Evolutionary conservation across 2,113 vertebrate genomes (phyloP), one percentile per base, ranked within the genome.

Genomic region (Oreochromis tanganicae): DNA sequence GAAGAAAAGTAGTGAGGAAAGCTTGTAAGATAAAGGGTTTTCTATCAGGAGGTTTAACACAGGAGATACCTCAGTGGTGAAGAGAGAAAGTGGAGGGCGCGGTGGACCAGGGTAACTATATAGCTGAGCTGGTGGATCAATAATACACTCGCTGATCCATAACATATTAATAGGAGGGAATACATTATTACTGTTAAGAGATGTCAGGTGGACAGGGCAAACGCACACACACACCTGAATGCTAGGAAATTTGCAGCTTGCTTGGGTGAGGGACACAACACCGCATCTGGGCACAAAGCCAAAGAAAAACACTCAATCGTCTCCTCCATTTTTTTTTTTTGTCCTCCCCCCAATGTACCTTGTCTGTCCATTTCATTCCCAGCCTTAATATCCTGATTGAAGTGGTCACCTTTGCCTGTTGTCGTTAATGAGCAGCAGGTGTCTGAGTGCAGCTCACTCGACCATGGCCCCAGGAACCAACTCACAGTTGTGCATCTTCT

Each of bases 171-270:
- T 93, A 89, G 86, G 90, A 86, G 87, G 79, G 91, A 94, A 94
- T 93, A 88, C 89, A 92, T 95, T 95, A 92, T 95, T 94, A 92
- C 88, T 92, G 92, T 91, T 93, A 93, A 91, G 84, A 93, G 90
- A 91, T 91, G 90, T 90, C 85, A 91, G 90, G 85, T 94, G 83
- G 57, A 91, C 78, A 79, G 88, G 83, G 43, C 85, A 85, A 10
- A 82, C 43, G 21, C 1, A 24, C 84, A 29, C 63, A 75, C 78
- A 82, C 73, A 71, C 55, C 59, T 87, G 86, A 85, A 75, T 73
- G 46, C 57, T 87, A 9, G 84, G 80, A 83, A 80, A 61, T 82
- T 89, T 91, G 85, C 81, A 41, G 81, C 80, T 56, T 85, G 83
- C 32, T 32, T 93, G 92, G 89, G 87, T 92, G 85, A 92, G 87